phyloP scores from a whole-genome alignment of 2,797 vertebrate species.

The Furcifer pardalis region DNA sequence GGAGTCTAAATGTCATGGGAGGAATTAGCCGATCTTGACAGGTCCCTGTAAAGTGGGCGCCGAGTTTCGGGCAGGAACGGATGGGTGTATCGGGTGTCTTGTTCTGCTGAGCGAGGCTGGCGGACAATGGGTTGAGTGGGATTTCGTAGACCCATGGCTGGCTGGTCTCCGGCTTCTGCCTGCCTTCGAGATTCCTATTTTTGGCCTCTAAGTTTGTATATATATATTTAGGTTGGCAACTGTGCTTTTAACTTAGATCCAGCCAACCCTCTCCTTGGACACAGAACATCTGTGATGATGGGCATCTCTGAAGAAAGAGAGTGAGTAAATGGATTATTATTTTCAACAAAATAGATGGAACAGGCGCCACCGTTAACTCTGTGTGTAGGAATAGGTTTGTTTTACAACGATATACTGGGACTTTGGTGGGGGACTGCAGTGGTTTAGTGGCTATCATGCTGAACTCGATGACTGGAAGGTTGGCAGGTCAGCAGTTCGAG shows the following conservation, averaged over 20 bases:
- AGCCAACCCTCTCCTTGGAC: background rate
- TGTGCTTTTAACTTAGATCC: background rate
- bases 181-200: constrained; percentile 32
- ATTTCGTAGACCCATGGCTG: background rate
- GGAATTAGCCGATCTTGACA: background rate
- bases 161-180: background rate
- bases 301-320: constrained; percentile 29
- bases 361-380: no score
- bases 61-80: background rate
- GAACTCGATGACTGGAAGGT: no score
- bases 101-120: background rate
- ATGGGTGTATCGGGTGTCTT: background rate
- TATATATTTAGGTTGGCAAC: constrained; percentile 7
- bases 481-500: no score
- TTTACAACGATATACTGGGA: no score
- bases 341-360: no score
- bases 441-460: no score
- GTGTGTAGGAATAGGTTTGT: no score
- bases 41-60: background rate
- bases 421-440: no score
- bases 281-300: background rate
- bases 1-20: background rate
- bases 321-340: background rate
- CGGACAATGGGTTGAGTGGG: constrained; percentile 24
- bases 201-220: constrained; percentile 18